Conservation (phyloP, 2,797 vertebrate genomes). For the Danio kyathit region DNA sequence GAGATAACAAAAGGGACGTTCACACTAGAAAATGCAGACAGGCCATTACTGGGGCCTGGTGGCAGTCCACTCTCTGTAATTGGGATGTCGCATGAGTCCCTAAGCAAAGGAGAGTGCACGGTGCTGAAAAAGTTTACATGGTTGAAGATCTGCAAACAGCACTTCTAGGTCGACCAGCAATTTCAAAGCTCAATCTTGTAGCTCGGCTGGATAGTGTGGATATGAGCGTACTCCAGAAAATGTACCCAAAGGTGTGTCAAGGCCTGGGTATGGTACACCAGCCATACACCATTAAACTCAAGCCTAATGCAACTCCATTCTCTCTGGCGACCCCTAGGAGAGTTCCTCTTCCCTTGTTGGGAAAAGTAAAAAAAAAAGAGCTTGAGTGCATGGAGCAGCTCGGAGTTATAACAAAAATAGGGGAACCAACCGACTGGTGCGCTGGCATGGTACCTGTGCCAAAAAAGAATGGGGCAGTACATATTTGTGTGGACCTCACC, state of each 20-base stretch:
- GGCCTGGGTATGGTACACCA: conserved; percentile 1
- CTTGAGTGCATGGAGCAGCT: conserved; percentile 14
- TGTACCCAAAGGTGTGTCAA: conserved; percentile 25
- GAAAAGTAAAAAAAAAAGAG: conserved; percentile 44
- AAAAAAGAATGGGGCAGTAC: background rate
- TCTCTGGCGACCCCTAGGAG: conserved; percentile 1
- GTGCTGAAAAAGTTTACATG: background rate
- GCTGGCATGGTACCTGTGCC: background rate
- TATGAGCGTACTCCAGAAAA: background rate
- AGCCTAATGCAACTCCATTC: no score
- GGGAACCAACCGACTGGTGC: conserved; percentile 25
- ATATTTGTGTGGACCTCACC: background rate
- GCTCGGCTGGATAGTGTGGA: conserved; percentile 3
- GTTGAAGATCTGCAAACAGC: no score
- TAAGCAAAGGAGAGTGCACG: background rate
- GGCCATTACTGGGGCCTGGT: background rate
- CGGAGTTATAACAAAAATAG: conserved; percentile 20
- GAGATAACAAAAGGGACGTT: background rate
- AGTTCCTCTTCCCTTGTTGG: conserved; percentile 26
- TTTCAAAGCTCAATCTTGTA: no score
- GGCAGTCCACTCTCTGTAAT: background rate
- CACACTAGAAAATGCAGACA: background rate
- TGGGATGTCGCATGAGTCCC: background rate
- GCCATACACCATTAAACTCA: no score
- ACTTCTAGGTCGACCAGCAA: no score